phyloP scores from a whole-genome alignment of 2,888 invertebrate species.

The Spilarctia lutea region DNA sequence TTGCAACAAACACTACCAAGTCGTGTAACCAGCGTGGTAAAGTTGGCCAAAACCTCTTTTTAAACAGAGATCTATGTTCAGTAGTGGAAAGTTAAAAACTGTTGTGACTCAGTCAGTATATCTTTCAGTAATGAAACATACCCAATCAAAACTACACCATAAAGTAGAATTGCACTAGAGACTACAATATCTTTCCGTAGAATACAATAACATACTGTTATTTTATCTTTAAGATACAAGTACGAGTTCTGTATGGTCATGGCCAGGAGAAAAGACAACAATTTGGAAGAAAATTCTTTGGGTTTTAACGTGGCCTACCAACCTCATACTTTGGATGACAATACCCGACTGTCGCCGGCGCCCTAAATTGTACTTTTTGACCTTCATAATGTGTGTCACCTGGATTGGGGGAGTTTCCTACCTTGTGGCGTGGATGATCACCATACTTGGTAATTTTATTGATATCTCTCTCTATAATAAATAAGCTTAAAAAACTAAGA shows the following conservation, averaged over 20 bases:
- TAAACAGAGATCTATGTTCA: too few species aligned
- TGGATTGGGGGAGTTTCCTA: constrained; percentile 95
- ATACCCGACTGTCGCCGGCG: constrained; percentile 92
- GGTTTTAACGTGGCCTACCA: constrained; percentile 91
- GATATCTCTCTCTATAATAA: not conserved
- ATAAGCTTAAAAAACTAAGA: not conserved
- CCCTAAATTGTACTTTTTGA: constrained; percentile 87
- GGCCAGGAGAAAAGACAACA: constrained; percentile 84
- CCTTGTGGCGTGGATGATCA: constrained; percentile 94
- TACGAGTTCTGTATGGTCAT: constrained; percentile 80
- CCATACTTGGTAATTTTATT: constrained; percentile 88
- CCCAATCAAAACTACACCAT: not conserved
- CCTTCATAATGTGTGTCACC: constrained; percentile 92
- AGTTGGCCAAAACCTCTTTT: too few species aligned
- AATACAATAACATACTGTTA: not conserved
- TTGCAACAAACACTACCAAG: too few species aligned
- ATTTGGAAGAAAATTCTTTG: constrained; percentile 81
- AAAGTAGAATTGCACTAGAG: too few species aligned
- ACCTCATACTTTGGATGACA: constrained; percentile 89
- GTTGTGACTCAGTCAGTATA: not conserved
- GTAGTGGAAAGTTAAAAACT: too few species aligned
- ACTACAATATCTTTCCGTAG: too few species aligned
- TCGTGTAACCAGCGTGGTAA: too few species aligned
- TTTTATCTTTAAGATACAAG: constrained; percentile 60
- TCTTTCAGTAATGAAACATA: not conserved